Evolutionary conservation across 2,888 invertebrate genomes (phyloP).

Genomic region (Latrodectus elegans): DNA sequence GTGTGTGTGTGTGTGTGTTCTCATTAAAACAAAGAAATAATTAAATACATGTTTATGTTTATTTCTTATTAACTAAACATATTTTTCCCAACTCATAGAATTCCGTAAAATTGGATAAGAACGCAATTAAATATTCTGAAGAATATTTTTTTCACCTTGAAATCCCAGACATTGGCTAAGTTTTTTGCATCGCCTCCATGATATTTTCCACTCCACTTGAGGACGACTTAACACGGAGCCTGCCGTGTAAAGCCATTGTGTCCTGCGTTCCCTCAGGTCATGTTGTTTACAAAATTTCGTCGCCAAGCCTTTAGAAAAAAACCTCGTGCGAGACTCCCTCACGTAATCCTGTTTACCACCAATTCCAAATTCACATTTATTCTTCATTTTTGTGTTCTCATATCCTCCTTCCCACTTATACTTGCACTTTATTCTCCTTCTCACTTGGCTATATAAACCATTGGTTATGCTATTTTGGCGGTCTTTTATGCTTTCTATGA

Average conservation of each 20-base stretch:
- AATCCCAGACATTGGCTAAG: no score
- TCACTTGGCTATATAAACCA: conserved; percentile 42
- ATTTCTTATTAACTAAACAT: no score
- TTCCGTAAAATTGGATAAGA: no score
- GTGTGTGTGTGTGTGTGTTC: no score
- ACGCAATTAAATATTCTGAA: no score
- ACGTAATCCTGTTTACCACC: conserved; percentile 65
- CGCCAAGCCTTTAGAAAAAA: conserved; percentile 31
- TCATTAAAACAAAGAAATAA: no score
- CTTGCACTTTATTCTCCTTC: conserved; percentile 16
- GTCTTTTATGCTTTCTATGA: conserved; percentile 30
- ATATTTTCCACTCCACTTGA: conserved; percentile 41
- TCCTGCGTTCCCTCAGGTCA: conserved; percentile 28
- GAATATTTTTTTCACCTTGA: no score
- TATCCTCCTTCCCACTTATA: not conserved
- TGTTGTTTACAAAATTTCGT: conserved; percentile 60
- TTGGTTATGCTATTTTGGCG: conserved; percentile 64
- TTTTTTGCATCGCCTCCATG: not conserved
- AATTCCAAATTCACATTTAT: conserved; percentile 44
- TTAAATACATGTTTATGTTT: no score
- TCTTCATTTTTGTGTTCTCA: not conserved
- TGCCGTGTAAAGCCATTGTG: conserved; percentile 43
- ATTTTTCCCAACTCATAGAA: no score
- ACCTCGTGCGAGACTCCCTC: conserved; percentile 31
- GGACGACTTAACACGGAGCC: conserved; percentile 29